Base-by-base conservation (phyloP, 2,113 vertebrate species). In the Poecilia latipinna region DNA sequence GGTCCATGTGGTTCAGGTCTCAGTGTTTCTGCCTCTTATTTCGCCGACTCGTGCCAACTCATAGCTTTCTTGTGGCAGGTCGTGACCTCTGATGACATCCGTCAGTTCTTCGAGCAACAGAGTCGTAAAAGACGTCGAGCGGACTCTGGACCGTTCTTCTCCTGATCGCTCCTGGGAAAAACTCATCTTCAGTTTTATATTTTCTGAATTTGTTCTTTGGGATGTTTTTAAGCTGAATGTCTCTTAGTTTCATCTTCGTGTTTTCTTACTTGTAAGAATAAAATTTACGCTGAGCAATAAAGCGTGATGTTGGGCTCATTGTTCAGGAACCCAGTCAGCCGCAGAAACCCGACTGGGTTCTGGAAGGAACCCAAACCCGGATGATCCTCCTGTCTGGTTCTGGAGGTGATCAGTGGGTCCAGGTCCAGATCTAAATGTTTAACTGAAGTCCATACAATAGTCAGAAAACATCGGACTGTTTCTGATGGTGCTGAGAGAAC, bases 81-180 rank as follows among this genome's bases (percentile, higher is more conserved):
- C 24, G 98, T 99, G 85, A 98, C 97, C 37, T 95, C 97, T 72
- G 97, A 98, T 60, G 98, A 99, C 89, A 98, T 99, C 83, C 96
- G 96, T 76, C 94, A 95, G 70, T 99, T 99, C 93, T 99, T 99
- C 6, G 97, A 99, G 91, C 95, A 98, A 80, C 97, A 97, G 82
- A 96, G 94, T 39, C 95, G 96, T 51, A 99, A 99, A 90, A 94
- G 97, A 68, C 91, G 93, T 32, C 83, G 97, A 72, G 86, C 82
- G 0, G 86, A 92, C 0, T 65, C 74, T 0, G 84, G 78, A n/a
- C 83, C 79, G 57, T 92, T 90, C 69, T 92, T 91, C 86, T 84
- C 82, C 83, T 95, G 89, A 95, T 35, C 22, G 42, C 4, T 42
- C 39, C 80, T 7, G 44, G 13, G 44, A 48, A 48, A 17, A 48